These are phyloP conservation scores for Anableps anableps DNA, from an alignment of 2,797 vertebrate species.

Conservation along the genomic window DNA sequence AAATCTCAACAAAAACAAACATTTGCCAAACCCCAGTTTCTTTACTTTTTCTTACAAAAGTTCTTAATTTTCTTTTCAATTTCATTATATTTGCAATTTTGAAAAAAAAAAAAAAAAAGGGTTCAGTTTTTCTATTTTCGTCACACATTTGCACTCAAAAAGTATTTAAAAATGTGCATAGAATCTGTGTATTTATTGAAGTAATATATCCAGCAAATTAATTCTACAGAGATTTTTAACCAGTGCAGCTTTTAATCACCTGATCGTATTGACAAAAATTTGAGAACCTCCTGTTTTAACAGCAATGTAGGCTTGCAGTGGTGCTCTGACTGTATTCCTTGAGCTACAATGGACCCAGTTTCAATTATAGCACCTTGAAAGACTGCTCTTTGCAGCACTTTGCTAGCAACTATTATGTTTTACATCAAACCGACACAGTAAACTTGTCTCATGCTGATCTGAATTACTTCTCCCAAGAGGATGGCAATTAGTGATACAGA, in stretches of 20 bases:
- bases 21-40: no score
- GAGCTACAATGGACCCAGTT: slow-evolving; percentile 33
- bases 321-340: slow-evolving; percentile 18
- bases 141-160: background rate
- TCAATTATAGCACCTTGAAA: slow-evolving; percentile 40
- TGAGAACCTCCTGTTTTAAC: slow-evolving; percentile 7
- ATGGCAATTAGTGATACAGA: slow-evolving; percentile 62
- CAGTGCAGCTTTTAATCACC: slow-evolving; percentile 1
- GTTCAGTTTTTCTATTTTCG: background rate
- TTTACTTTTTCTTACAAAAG: no score
- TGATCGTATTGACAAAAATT: background rate
- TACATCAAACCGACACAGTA: slow-evolving; percentile 58
- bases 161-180: no score
- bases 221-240: background rate
- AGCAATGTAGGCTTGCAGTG: slow-evolving; percentile 10
- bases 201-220: background rate
- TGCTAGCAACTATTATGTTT: slow-evolving; percentile 51
- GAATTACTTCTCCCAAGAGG: slow-evolving; percentile 62
- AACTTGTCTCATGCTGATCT: slow-evolving; percentile 58
- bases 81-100: background rate
- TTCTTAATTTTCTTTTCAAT: background rate
- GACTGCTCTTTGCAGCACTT: slow-evolving; percentile 38
- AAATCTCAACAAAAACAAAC: no score
- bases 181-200: no score
- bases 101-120: background rate